Evolutionary conservation across 2,113 vertebrate species (phyloP).

Genomic region (Mugil cephalus): DNA sequence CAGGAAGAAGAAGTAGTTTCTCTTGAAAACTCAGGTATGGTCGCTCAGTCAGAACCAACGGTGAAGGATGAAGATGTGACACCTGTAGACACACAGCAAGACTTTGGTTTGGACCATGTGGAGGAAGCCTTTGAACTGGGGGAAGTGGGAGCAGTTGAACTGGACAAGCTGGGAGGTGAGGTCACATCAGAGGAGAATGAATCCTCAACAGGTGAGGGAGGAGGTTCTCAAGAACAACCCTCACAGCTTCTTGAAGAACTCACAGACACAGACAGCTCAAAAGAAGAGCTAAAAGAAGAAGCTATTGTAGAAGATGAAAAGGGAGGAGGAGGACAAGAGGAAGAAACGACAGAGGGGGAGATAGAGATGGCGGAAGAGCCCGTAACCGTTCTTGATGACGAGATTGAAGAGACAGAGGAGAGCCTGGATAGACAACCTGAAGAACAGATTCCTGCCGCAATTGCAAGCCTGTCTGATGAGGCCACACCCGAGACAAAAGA

Average conservation of each 20-base stretch:
- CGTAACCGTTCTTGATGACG: slow-evolving; percentile 62
- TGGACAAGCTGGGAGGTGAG: neutral
- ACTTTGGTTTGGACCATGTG: slow-evolving; percentile 17
- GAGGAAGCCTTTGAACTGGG: slow-evolving; percentile 29
- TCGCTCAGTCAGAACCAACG: neutral
- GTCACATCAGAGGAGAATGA: neutral
- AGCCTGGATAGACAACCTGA: neutral
- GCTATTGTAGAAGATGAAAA: neutral
- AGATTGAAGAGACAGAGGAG: slow-evolving; percentile 13
- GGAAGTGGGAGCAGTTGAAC: neutral
- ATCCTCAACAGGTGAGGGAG: neutral
- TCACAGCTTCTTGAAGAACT: neutral
- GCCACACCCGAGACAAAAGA: neutral
- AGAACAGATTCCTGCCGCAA: neutral
- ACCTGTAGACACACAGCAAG: neutral
- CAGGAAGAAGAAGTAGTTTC: slow-evolving; percentile 2
- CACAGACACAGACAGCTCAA: neutral
- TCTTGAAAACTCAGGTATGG: neutral
- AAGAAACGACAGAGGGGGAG: slow-evolving; percentile 4
- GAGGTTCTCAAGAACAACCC: slow-evolving; percentile 8
- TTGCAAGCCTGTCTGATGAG: slow-evolving; percentile 13
- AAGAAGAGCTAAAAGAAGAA: slow-evolving; percentile 4
- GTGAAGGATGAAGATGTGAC: neutral
- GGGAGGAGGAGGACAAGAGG: neutral
- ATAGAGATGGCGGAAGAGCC: slow-evolving; percentile 55